A percentile compares a stretch with the other conserved stretches of the same genome.
These are phyloP conservation scores for Neoitamus cyanurus DNA, from an alignment of 2,888 invertebrate species.

Conservation along the genomic window DNA sequence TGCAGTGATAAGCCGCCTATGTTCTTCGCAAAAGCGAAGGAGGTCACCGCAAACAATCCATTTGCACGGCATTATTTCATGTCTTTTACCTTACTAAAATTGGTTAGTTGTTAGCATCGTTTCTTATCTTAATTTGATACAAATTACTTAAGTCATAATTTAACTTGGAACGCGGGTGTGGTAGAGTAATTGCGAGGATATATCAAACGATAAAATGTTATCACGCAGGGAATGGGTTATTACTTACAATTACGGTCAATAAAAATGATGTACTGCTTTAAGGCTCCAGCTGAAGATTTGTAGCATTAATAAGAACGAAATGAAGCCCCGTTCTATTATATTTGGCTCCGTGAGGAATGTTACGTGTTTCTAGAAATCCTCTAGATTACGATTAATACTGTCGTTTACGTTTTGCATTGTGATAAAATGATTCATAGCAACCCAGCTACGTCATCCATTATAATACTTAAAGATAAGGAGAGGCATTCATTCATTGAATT, in stretches of 20 bases:
- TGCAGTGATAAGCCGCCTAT: no score
- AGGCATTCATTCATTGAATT: no score
- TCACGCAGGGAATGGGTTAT: neutral
- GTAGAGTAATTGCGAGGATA: neutral
- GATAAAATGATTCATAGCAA: no score
- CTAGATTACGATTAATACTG: neutral
- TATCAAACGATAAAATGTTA: neutral
- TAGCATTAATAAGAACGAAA: neutral
- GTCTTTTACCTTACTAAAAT: no score
- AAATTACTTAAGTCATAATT: neutral
- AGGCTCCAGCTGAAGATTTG: neutral
- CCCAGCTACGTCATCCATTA: no score
- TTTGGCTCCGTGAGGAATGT: neutral
- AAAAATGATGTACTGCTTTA: neutral
- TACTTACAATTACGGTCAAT: neutral
- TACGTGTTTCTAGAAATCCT: neutral
- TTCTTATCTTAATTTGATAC: neutral
- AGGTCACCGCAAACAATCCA: no score
- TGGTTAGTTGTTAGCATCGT: no score
- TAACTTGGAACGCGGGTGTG: neutral
- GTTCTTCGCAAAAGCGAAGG: no score
- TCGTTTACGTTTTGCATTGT: no score
- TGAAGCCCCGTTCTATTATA: neutral
- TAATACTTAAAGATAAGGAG: no score
- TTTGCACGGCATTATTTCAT: no score